Base-by-base conservation (phyloP, 2,797 vertebrate species). In the Knipowitschia caucasica region DNA sequence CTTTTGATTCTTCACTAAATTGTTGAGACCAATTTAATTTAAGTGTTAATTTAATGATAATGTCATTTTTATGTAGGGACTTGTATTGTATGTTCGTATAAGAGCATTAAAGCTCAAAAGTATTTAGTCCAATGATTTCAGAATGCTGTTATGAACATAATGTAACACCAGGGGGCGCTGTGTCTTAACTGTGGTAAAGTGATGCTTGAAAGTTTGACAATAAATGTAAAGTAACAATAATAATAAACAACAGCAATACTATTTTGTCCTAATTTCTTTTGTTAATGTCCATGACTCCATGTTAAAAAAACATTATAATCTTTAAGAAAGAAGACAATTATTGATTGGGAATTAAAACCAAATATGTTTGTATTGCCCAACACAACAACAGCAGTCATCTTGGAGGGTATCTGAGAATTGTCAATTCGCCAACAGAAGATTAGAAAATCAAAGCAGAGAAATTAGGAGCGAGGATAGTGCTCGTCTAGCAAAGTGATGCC, bases 31-130 rank as follows among this genome's bases (percentile, higher is more conserved):
- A 17, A 36, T 72, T 42, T 45, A 59, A 60, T 64, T 50, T 59
- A 50, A 54, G 42, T 68, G 40, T 47, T 72, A 73, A 83, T 80
- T 82, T 77, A 73, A 75, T 75, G 55, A 49, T 69, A 75, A 75
- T 57, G 53, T 54, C 65, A 56, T 43, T 44, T 33, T 6, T 62
- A 82, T 68, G 50, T 46, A 47, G 9, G 62, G 49, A 58, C 72
- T 82, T 56, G 69, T 50, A 23, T 67, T 56, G 66, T 72, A 52
- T 65, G 12, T 65, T 71, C 69, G 63, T 53, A 53, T 69, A 73
- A 70, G 25, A 55, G 45, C 81, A 43, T 43, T 81, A 69, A 70
- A 50, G 66, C 69, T 75, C 56, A 56, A 86, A 84, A 84, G 12
- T 56, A 49, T 60, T 59, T 64, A 33, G 31, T 39, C 6, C 14